These are phyloP conservation scores for Oncorhynchus mykiss DNA, from an alignment of 2,113 vertebrate genomes.

Conservation along the genomic window DNA sequence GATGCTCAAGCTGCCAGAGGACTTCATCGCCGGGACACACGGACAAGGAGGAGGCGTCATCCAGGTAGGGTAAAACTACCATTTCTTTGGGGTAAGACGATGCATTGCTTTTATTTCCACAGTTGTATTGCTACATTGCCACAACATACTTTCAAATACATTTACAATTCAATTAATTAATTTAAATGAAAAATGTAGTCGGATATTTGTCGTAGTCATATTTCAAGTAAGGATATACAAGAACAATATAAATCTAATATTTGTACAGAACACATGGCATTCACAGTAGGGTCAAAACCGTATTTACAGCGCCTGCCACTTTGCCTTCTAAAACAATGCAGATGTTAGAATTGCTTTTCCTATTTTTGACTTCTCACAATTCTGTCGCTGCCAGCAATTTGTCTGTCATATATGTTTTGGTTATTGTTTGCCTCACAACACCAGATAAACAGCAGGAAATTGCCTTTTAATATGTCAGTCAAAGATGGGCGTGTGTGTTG, in stretches of 20 bases:
- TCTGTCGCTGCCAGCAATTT: constrained; percentile 43
- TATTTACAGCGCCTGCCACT: too few species aligned
- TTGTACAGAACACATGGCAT: too few species aligned
- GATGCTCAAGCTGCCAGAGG: constrained; percentile 86
- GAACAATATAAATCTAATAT: too few species aligned
- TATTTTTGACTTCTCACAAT: background rate
- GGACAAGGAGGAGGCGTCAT: constrained; percentile 92
- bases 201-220: too few species aligned
- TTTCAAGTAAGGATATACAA: too few species aligned
- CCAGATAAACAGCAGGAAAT: constrained; percentile 66
- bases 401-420: constrained; percentile 51
- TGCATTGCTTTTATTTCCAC: background rate
- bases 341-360: too few species aligned
- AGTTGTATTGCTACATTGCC: background rate
- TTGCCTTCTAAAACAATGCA: background rate
- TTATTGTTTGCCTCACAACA: constrained; percentile 24
- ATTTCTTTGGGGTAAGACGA: background rate
- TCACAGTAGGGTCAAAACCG: too few species aligned
- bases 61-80: constrained; percentile 76
- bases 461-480: constrained; percentile 64
- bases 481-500: background rate
- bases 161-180: background rate
- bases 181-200: too few species aligned
- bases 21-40: constrained; percentile 81
- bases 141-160: background rate